phyloP scores from a whole-genome alignment of 2,888 invertebrate species.

The Netelia inedita region DNA sequence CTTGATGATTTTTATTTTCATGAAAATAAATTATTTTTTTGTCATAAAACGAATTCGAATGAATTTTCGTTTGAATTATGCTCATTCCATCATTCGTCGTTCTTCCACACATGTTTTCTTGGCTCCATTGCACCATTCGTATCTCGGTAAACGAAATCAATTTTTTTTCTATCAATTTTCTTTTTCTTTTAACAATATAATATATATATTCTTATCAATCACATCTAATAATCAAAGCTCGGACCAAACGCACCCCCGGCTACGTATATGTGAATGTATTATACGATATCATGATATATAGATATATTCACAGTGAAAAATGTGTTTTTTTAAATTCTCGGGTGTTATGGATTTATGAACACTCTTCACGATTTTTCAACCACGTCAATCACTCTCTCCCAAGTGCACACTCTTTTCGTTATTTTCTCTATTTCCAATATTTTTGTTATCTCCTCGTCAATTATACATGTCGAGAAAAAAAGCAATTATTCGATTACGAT shows the following conservation, averaged over 20 bases:
- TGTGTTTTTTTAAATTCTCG: constrained; percentile 62
- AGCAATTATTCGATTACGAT: background rate
- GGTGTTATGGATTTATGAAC: constrained; percentile 85
- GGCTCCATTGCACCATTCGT: constrained; percentile 57
- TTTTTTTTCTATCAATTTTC: background rate
- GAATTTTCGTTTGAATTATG: constrained; percentile 16
- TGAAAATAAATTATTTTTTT: background rate
- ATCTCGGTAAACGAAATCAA: constrained; percentile 16
- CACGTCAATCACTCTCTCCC: constrained; percentile 57
- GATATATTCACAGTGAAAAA: constrained; percentile 31
- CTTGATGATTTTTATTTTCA: background rate
- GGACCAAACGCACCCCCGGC: constrained; percentile 10
- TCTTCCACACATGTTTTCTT: constrained; percentile 22
- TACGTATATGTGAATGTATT: constrained; percentile 23
- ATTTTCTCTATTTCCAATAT: constrained; percentile 18
- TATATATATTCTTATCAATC: background rate
- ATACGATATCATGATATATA: constrained; percentile 22
- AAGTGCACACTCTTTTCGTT: constrained; percentile 45
- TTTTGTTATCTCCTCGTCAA: constrained; percentile 30
- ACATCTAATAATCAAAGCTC: constrained; percentile 19
- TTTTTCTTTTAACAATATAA: constrained; percentile 9
- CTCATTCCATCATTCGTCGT: constrained; percentile 9
- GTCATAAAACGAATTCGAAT: background rate
- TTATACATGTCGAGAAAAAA: constrained; percentile 8
- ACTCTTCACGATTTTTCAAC: constrained; percentile 71